Evolutionary conservation across 2,113 vertebrate genomes (phyloP).

Genomic region (Rana temporaria): DNA sequence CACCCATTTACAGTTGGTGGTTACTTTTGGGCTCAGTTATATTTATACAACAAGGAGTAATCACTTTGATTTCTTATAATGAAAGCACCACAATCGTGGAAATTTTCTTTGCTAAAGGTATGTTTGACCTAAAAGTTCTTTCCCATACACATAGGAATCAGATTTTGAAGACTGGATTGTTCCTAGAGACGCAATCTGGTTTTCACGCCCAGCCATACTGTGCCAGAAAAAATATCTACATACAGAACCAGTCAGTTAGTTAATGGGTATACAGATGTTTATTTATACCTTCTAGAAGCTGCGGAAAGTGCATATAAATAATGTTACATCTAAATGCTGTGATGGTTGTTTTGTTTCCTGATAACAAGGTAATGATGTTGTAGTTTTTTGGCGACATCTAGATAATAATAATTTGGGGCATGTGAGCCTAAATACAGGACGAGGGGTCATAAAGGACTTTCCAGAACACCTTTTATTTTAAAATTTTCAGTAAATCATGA

Average conservation of each 20-base stretch:
- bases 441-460: no score
- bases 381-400: no score
- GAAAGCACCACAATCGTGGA: neutral
- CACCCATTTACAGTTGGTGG: neutral
- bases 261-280: neutral
- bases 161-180: neutral
- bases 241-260: neutral
- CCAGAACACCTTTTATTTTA: no score
- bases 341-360: neutral
- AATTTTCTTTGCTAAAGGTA: neutral
- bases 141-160: neutral
- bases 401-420: no score
- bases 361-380: no score
- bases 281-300: neutral
- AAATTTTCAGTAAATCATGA: no score
- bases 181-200: neutral
- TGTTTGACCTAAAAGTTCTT: constrained; percentile 5
- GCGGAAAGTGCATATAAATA: neutral
- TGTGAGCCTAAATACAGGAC: no score
- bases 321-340: neutral
- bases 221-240: constrained; percentile 20
- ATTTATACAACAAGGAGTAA: constrained; percentile 12
- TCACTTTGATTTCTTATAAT: constrained; percentile 9
- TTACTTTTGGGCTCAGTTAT: constrained; percentile 10
- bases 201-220: neutral